Base-by-base conservation (phyloP, 2,888 invertebrate species). In the Drosophila quasianomalipes region DNA sequence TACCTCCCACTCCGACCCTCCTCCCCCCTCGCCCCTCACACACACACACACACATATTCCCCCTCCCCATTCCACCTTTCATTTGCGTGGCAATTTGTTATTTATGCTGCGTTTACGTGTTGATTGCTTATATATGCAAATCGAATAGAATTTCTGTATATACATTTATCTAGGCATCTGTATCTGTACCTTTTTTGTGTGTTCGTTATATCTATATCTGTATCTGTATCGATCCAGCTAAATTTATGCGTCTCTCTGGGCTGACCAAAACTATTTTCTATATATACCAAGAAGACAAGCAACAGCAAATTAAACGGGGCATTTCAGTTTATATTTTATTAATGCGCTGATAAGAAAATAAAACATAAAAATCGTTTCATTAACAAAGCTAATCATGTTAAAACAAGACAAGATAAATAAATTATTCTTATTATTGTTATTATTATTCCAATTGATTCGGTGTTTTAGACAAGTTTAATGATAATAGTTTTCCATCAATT, bases 121-220 rank as follows among this genome's bases (percentile, higher is more conserved):
- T 89, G 83, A 91, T 91, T 82, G 82, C 70, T 79, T 78, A 76
- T 82, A 89, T 81, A 86, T 90, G 77, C 89, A 83, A 79, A 87
- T 79, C 58, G 31, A 61, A 68, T 52, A 62, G 63, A 70, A 64
- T 79, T 74, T 62, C 53, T 69, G 63, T 74, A 37, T 79, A 65
- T 68, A 44, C 47, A 55, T 44, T 35, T 72, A 53, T 37, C 22
- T 44, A 54, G 53, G 62, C 57, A 19, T 47, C 47, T 47, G 47
- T 4, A 60, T 64, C 57, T 78, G 37, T 57, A 64, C 52, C 53
- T 59, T 47, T 53, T 47, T 44, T 16, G 16, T 35, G 35, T 47
- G 1, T 7, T 26, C 16, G 9, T 22, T 70, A 35, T 63, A 65
- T 70, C 55, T 73, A 14, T 51, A 39, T 53, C 51, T 54, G 6